Evolutionary conservation across 2,113 vertebrate species (phyloP).

Genomic region (Trinectes maculatus): DNA sequence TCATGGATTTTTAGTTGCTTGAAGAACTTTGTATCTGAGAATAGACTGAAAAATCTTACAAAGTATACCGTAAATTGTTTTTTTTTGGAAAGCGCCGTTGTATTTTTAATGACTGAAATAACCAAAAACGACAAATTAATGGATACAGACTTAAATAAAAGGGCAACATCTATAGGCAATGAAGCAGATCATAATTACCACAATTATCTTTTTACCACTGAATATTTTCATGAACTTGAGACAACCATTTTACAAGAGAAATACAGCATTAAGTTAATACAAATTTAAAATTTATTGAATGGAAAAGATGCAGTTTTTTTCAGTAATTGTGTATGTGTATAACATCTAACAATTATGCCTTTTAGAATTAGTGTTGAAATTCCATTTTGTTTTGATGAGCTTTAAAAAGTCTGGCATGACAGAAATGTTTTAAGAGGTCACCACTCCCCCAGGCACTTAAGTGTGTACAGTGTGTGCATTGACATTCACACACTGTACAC

Average conservation of each 20-base stretch:
- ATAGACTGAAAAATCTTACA: no score
- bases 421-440: conserved; percentile 39
- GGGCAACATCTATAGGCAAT: background rate
- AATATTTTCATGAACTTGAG: background rate
- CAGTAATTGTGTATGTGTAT: no score
- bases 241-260: background rate
- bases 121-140: background rate
- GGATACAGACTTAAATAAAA: background rate
- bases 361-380: conserved; percentile 31
- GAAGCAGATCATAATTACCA: background rate
- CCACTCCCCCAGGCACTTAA: background rate
- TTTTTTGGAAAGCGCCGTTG: no score
- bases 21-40: background rate
- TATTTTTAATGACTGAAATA: background rate
- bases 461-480: conserved; percentile 23
- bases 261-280: background rate
- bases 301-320: no score
- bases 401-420: conserved; percentile 57
- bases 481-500: conserved; percentile 9
- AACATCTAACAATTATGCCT: background rate
- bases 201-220: background rate
- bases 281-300: background rate
- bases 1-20: background rate
- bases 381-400: conserved; percentile 38
- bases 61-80: no score